Conservation (phyloP, 2,888 invertebrate genomes). For the Raillietiella orientalis region DNA sequence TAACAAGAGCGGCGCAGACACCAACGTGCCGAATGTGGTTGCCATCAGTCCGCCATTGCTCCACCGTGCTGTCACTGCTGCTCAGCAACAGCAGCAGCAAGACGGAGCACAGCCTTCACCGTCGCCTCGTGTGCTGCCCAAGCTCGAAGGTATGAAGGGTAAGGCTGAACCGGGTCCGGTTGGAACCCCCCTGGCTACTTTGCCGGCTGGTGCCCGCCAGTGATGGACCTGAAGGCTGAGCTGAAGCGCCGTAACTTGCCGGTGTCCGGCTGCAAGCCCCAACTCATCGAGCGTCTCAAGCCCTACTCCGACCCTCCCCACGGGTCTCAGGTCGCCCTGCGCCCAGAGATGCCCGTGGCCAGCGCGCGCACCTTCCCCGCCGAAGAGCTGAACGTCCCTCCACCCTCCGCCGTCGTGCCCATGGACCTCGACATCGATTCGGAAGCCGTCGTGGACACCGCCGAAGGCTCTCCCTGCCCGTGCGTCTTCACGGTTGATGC, state of each 20-base stretch:
- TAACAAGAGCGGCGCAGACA: conserved; percentile 13
- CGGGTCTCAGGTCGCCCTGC: not conserved
- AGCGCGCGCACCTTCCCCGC: conserved; percentile 1
- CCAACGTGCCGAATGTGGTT: conserved; percentile 7
- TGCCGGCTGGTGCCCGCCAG: no score
- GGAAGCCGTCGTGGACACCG: conserved; percentile 1
- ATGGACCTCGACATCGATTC: conserved; percentile 11
- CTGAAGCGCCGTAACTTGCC: conserved; percentile 72
- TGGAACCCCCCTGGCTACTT: no score
- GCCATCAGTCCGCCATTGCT: conserved; percentile 7
- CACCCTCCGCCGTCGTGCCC: conserved; percentile 12
- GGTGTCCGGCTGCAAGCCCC: conserved; percentile 84
- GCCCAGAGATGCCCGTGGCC: conserved; percentile 2
- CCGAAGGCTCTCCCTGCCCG: no score
- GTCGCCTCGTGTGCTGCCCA: conserved; percentile 11
- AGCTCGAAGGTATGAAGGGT: conserved; percentile 70
- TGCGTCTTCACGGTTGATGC: no score
- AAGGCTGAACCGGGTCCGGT: not conserved
- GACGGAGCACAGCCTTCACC: conserved; percentile 15
- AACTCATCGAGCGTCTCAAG: conserved; percentile 61
- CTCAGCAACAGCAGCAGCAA: no score
- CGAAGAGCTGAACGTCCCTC: conserved; percentile 3
- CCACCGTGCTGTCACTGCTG: conserved; percentile 7
- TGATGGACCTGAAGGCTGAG: conserved; percentile 72
- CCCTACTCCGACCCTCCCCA: conserved; percentile 14